Conservation (phyloP, 2,888 invertebrate genomes). For the Melinaea marsaeus region DNA sequence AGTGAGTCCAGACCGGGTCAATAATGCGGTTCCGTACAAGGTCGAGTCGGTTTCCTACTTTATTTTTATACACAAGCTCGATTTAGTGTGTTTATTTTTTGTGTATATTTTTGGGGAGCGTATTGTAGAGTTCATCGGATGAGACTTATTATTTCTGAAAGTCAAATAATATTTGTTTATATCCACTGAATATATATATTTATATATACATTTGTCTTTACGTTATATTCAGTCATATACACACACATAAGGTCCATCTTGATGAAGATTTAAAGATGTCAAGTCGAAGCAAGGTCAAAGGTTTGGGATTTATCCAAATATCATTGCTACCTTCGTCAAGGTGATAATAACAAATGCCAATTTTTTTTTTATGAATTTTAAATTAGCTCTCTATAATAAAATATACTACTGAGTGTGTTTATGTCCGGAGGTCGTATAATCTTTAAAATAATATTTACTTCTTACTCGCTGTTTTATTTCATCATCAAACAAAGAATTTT, state of each 20-base stretch:
- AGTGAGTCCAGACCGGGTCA: constrained; percentile 23
- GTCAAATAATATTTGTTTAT: too few relatives aligned
- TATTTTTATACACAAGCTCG: constrained; percentile 18
- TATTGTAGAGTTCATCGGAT: background rate
- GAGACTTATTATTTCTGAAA: too few relatives aligned
- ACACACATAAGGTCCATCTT: background rate
- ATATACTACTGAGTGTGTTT: too few relatives aligned
- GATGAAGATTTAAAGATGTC: constrained; percentile 43
- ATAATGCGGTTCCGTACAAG: constrained; percentile 30
- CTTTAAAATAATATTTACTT: too few relatives aligned
- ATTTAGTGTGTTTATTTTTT: constrained; percentile 12
- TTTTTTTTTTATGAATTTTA: constrained; percentile 7
- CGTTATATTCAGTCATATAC: constrained; percentile 9
- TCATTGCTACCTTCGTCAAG: constrained; percentile 40
- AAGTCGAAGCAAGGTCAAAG: constrained; percentile 45
- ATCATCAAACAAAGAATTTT: background rate
- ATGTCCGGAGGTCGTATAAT: too few relatives aligned
- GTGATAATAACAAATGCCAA: constrained; percentile 32
- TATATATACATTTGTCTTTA: background rate
- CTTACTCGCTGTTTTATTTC: too few relatives aligned
- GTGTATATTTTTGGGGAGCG: background rate
- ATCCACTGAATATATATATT: too few relatives aligned
- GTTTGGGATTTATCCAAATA: constrained; percentile 60
- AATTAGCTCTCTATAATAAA: constrained; percentile 1
- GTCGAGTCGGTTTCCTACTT: constrained; percentile 18